Conservation (phyloP, 2,888 invertebrate species). For the Ennomos erosarius region DNA sequence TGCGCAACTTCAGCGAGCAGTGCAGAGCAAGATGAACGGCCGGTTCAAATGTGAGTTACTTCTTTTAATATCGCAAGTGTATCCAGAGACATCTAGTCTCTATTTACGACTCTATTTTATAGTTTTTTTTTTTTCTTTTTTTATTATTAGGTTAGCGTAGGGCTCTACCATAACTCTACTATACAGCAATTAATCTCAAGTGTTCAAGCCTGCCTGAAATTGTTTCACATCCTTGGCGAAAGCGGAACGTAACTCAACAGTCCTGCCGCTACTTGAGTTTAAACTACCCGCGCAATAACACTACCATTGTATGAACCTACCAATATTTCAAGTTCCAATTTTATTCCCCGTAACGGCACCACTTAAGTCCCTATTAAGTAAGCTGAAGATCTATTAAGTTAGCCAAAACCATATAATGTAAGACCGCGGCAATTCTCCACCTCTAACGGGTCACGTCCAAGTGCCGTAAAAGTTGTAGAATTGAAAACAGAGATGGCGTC, state of each 20-base stretch:
- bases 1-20: too few relatives aligned
- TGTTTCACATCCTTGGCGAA: neutral
- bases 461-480: constrained; percentile 21
- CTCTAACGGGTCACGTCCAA: constrained; percentile 18
- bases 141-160: too few relatives aligned
- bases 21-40: too few relatives aligned
- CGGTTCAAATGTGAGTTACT: too few relatives aligned
- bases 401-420: neutral
- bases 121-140: too few relatives aligned
- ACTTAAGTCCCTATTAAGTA: neutral
- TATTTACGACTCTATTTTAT: too few relatives aligned
- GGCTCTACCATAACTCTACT: too few relatives aligned
- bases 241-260: neutral
- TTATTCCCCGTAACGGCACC: neutral
- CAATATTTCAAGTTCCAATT: neutral
- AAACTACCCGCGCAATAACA: neutral
- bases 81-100: too few relatives aligned
- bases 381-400: neutral
- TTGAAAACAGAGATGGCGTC: constrained; percentile 25
- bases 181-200: neutral
- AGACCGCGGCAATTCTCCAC: constrained; percentile 3
- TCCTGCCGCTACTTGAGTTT: neutral
- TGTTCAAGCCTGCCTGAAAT: neutral
- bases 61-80: too few relatives aligned
- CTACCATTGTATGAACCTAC: neutral